These are phyloP conservation scores for Gallinago solitaria DNA, from an alignment of 2,797 vertebrate genomes.

Conservation along the genomic window DNA sequence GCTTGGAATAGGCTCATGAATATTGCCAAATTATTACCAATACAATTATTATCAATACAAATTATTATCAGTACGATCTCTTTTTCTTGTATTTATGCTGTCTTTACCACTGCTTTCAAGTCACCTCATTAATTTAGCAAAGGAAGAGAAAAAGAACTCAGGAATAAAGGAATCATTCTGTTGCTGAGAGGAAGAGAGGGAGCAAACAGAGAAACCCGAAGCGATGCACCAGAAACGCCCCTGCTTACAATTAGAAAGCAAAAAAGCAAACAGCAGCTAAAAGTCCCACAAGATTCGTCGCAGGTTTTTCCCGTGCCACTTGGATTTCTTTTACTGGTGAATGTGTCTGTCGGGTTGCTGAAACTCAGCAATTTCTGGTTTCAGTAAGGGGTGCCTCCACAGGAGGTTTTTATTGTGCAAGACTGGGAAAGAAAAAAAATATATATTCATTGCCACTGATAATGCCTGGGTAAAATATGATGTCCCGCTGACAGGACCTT, in stretches of 20 bases:
- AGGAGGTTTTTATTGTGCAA: neutral
- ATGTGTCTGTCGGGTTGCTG: neutral
- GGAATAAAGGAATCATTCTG: neutral
- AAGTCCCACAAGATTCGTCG: neutral
- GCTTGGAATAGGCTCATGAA: neutral
- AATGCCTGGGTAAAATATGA: neutral
- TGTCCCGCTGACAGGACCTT: accelerated
- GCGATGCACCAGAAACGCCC: neutral
- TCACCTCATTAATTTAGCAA: neutral
- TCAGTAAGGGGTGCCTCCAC: neutral
- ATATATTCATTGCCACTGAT: neutral
- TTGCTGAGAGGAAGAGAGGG: neutral
- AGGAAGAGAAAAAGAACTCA: neutral
- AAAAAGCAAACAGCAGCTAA: neutral
- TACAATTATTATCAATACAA: neutral
- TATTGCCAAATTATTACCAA: neutral
- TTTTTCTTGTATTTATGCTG: neutral
- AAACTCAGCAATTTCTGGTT: neutral
- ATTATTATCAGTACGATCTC: neutral
- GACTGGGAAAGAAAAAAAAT: neutral
- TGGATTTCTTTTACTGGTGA: neutral
- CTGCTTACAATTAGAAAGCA: neutral
- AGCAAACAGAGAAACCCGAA: neutral
- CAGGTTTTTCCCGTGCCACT: neutral
- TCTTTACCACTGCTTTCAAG: neutral